phyloP scores from a whole-genome alignment of 2,797 vertebrate genomes.

The Ctenosaura bakeri region DNA sequence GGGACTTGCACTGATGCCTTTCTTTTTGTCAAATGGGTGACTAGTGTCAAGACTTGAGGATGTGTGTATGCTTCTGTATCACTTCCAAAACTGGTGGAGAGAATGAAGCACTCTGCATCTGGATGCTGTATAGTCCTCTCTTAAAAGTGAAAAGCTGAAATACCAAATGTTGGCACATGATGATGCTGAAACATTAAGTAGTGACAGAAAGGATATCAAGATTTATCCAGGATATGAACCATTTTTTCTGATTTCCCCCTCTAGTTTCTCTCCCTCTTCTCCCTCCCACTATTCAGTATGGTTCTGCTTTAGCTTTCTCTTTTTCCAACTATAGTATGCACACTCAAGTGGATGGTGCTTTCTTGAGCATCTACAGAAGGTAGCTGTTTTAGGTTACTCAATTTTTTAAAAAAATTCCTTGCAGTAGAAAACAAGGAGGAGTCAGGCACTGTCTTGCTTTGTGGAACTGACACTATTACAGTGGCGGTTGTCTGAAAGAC shows the following conservation, averaged over 20 bases:
- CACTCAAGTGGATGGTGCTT: not conserved
- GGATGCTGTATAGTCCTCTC: conserved; percentile 32
- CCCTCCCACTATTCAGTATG: not conserved
- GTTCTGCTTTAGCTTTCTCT: not conserved
- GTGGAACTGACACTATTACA: not conserved
- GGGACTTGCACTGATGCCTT: conserved; percentile 44
- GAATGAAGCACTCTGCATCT: conserved; percentile 3
- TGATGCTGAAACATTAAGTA: conserved; percentile 28
- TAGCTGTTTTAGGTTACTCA: not conserved
- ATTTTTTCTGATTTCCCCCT: too few relatives aligned
- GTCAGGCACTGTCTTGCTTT: not conserved
- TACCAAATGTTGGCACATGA: conserved; percentile 44
- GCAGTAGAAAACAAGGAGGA: not conserved
- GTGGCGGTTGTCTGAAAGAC: not conserved
- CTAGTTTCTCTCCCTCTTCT: not conserved
- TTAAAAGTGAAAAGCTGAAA: conserved; percentile 43
- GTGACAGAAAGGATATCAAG: conserved; percentile 12
- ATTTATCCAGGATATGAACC: not conserved
- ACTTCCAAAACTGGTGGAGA: not conserved
- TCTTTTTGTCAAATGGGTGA: conserved; percentile 57
- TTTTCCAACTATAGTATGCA: not conserved
- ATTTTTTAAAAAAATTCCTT: not conserved
- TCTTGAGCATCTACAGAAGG: not conserved
- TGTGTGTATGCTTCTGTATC: conserved; percentile 32
- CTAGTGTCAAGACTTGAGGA: conserved; percentile 51